Base-by-base conservation (phyloP, 1,140 invertebrate species). In the Danaus melanippus region DNA sequence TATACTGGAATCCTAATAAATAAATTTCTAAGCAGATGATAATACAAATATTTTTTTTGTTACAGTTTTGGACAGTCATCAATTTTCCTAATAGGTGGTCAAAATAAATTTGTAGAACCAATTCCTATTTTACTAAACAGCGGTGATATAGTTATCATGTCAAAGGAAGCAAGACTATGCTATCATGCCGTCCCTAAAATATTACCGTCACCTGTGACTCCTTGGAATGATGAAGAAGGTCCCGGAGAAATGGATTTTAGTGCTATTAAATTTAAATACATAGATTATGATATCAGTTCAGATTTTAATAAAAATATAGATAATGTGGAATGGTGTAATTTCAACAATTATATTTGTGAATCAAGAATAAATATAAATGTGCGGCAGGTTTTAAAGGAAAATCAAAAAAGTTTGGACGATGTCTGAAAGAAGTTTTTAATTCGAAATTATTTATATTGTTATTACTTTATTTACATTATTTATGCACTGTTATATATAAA, bases 121-220 rank as follows among this genome's bases (percentile, higher is more conserved):
- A 79, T 89, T 9, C 90, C 94, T 2, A 73, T 97, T 17, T 89
- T 91, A 67, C 74, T 97, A 8, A 78, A 90, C 42, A 95, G 93
- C 84, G 95, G 95, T 8, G 95, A 97, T 86, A 87, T 96, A 56
- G 66, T 96, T 5, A 76, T 97, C 0, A 97, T 97, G 95, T 93
- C 92, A 8, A 90, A 91, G 58, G 84, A 90, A 69, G 92, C 93
- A 1, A 87, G 95, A 52, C 79, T 94, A 1, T 92, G 90, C 50
- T 96, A 96, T 82, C 95, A 97, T 83, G 95, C 93, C 9, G 90
- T 97, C 1, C 95, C 95, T 17, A 92, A 90, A 82, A 93, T 97
- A 64, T 67, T 96, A 45, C 69, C 86, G 56, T 58, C 83, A 3
- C 44, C 77, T 12, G 60, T 62, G 10, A 54, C 73, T 39, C 75